Evolutionary conservation across 1,140 invertebrate genomes (phyloP).

Genomic region (Musca vetustissima): DNA sequence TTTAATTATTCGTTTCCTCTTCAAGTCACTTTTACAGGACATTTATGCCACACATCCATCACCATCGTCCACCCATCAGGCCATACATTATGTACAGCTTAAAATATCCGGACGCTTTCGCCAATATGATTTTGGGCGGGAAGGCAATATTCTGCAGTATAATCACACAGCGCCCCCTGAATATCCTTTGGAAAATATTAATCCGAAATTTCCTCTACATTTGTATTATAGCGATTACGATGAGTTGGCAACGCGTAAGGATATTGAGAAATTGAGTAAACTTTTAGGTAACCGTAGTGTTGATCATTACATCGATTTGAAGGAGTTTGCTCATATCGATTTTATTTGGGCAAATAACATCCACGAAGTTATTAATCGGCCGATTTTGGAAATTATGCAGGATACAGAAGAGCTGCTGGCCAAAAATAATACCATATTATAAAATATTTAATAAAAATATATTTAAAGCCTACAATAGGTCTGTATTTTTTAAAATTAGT

Average conservation of each 20-base stretch:
- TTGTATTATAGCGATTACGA: slow-evolving; percentile 67
- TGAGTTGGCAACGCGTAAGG: slow-evolving; percentile 59
- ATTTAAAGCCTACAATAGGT: no score
- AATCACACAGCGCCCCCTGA: slow-evolving; percentile 56
- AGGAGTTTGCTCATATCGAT: no score
- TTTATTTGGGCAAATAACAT: no score
- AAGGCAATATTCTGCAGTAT: slow-evolving; percentile 55
- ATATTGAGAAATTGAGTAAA: slow-evolving; percentile 39
- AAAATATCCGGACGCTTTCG: slow-evolving; percentile 42
- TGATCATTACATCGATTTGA: no score
- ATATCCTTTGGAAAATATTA: slow-evolving; percentile 62
- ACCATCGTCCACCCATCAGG: slow-evolving; percentile 58
- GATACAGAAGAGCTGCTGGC: no score
- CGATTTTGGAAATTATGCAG: no score
- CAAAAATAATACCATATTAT: no score
- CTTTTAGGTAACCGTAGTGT: no score
- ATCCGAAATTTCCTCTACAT: slow-evolving; percentile 52
- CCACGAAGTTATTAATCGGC: no score
- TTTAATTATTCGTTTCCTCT: background rate
- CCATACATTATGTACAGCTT: slow-evolving; percentile 58
- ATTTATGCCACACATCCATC: slow-evolving; percentile 45
- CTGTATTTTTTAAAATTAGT: no score
- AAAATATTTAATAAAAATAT: no score
- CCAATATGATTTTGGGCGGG: slow-evolving; percentile 56
- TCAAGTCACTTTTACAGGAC: slow-evolving; percentile 37